Base-by-base conservation (phyloP, 2,888 invertebrate genomes). In the Matsumyia berberina region DNA sequence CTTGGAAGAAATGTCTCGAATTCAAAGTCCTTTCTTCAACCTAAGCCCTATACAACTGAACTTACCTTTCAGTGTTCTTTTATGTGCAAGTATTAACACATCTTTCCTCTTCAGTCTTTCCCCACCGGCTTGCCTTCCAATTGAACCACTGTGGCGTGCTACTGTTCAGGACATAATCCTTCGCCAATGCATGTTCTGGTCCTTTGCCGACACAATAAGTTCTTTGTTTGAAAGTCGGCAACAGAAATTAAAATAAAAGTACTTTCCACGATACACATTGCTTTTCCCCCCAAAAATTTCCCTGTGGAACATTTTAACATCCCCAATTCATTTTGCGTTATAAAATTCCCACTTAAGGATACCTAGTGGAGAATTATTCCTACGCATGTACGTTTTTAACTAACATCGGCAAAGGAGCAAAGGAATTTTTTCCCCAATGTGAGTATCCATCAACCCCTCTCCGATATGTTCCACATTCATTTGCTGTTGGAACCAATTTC, bases 311-410 rank as follows among this genome's bases (percentile, higher is more conserved):
- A 24, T 24, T 24, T n/a, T 4, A 24, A 24, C 24, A 24, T 24
- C 24, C 24, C 24, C 24, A 3, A 4, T 62, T 46, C 62, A 46
- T 46, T 62, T 29, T 11, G 19, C 9, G 6, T 15, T 12, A 11
- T 12, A 64, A 29, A 37, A 29, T 29, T 29, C 49, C 51, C 37
- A 29, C 12, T 11, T 11, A 15, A 51, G 3, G 29, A 44, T 24
- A n/a, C n/a, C 35, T 9, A 31, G 7, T 15, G 39, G 64, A 46
- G 53, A 77, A 72, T 58, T 51, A 39, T 42, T 44, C 46, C 39
- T 80, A 85, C 85, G 85, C 85, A 85, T 85, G 85, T 57, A 51
- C 62, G 15, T 62, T n/a, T 29, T 31, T 19, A 51, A 39, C 4
- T 46, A 4, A 5, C 11, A 2, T 51, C 35, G 0, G 7, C 5